Evolutionary conservation across 2,113 vertebrate species (phyloP), one percentile per base, ranked within the genome.

Genomic region (Scomber scombrus): DNA sequence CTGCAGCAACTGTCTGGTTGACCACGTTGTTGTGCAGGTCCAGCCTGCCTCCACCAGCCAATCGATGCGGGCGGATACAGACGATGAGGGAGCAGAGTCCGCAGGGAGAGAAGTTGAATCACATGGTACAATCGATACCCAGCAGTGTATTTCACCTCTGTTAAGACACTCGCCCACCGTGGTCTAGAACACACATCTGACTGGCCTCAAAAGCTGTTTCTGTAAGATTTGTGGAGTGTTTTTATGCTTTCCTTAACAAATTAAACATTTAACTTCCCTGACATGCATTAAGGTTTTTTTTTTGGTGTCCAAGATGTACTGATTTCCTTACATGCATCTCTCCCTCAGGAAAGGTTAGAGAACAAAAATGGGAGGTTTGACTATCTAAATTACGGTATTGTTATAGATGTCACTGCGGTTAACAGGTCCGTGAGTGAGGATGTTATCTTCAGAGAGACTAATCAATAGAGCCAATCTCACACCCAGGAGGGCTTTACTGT

Each of bases 51-150:
- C 56, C 75, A 65, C 57, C 85, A 40, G 23, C 57, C 65, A 71
- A 91, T 90, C 91, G 65, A 92, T 92, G 85, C 52, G 16, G 67
- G 61, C 23, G 49, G 85, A 89, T 88, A 75, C 73, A 82, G 80
- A 63, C 82, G 71, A 85, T 86, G 84, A 86, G 72, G 82, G 60
- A 85, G 81, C 71, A n/a, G 50, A 51, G 84, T 63, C 86, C 60
- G 52, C 65, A 18, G 74, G 84, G 86, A 63, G 78, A 56, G 75
- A 40, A 72, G 81, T 51, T 54, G 76, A 79, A 81, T 91, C 91
- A 91, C 86, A 82, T 84, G 81, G 78, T 71, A 45, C 10, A 21
- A 90, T 93, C 92, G 66, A 93, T 94, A 88, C 73, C 56, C 86
- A 71, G 83, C 87, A 78, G 75, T 49, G 57, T 81, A 86, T 90